Conservation (phyloP, 1,140 invertebrate genomes). For the Babylonia areolata region DNA sequence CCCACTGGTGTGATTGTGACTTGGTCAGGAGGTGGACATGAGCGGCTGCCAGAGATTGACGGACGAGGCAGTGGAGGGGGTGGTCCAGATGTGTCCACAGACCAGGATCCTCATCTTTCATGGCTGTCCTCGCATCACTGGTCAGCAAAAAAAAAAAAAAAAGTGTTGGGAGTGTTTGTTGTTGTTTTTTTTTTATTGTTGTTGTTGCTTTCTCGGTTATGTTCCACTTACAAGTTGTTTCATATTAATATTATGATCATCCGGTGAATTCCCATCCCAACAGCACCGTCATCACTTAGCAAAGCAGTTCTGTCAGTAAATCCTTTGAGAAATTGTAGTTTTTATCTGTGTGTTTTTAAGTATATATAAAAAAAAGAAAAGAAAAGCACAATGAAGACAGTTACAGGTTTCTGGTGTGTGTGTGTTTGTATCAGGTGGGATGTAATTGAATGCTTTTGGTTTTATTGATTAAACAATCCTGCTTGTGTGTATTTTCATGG, state of each 20-base stretch:
- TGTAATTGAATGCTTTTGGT: too few relatives aligned
- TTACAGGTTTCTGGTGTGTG: too few relatives aligned
- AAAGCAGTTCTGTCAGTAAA: neutral
- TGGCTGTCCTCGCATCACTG: conserved; percentile 71
- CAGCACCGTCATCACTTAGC: neutral
- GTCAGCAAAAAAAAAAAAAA: too few relatives aligned
- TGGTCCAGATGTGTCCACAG: conserved; percentile 65
- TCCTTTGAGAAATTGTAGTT: too few relatives aligned
- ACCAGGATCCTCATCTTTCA: conserved; percentile 70
- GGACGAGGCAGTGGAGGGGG: conserved; percentile 70
- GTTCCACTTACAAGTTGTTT: neutral
- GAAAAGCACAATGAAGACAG: too few relatives aligned
- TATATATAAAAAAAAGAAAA: too few relatives aligned
- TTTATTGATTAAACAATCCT: too few relatives aligned
- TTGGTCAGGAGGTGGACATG: conserved; percentile 72
- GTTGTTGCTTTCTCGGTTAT: neutral
- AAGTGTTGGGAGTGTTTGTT: too few relatives aligned
- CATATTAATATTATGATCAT: neutral
- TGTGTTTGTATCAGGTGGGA: too few relatives aligned
- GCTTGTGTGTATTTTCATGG: too few relatives aligned
- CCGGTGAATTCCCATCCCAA: neutral
- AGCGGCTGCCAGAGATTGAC: conserved; percentile 64
- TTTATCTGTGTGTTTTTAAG: too few relatives aligned
- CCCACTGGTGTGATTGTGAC: too few relatives aligned
- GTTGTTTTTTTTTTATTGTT: neutral